These are phyloP conservation scores for Diadema setosum DNA, from an alignment of 35 echinoderm and acorn worm genomes.

Conservation along the genomic window DNA sequence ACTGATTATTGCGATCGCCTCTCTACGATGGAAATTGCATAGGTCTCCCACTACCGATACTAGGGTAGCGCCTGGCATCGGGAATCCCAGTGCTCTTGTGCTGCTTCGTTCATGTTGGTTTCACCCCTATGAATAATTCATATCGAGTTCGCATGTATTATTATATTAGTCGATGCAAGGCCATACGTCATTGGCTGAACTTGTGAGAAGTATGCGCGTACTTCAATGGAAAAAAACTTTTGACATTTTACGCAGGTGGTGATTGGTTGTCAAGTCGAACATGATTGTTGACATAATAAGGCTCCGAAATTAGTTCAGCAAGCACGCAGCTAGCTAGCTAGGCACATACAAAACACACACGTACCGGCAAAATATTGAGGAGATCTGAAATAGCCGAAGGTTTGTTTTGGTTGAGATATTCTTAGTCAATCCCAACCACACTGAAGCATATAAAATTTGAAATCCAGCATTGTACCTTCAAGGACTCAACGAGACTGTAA, in stretches of 20 bases:
- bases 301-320: no score
- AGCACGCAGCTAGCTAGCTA: no score
- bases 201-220: neutral
- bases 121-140: neutral
- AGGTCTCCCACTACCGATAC: neutral
- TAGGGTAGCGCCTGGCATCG: neutral
- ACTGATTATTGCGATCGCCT: neutral
- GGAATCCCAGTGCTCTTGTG: neutral
- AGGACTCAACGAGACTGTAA: no score
- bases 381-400: no score
- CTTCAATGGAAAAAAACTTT: slow-evolving; percentile 1
- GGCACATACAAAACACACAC: no score
- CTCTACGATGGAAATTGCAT: neutral
- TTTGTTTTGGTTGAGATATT: no score
- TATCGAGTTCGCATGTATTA: neutral
- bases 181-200: neutral
- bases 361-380: no score
- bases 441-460: no score
- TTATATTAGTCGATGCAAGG: neutral
- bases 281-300: slow-evolving; percentile 1
- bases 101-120: neutral
- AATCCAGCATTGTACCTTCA: no score
- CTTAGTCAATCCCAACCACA: no score
- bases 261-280: slow-evolving; percentile 5
- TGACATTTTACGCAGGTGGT: neutral